Evolutionary conservation across 2,888 invertebrate species (phyloP).

Genomic region (Luffia ferchaultella): DNA sequence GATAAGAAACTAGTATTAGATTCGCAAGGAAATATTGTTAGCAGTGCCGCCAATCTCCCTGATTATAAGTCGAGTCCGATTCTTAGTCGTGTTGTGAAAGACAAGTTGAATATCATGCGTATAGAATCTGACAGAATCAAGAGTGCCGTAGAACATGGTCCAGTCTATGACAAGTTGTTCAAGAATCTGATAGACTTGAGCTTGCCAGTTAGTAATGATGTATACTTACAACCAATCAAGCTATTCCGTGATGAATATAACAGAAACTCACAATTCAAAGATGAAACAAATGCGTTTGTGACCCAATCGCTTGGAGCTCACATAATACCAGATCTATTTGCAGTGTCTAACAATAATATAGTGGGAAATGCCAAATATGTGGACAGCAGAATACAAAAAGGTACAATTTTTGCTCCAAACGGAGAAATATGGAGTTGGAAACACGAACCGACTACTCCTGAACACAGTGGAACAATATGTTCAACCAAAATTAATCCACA

Average conservation of each 20-base stretch:
- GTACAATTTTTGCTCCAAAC: slow-evolving; percentile 58
- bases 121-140: slow-evolving; percentile 66
- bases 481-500: slow-evolving; percentile 57
- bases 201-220: slow-evolving; percentile 57
- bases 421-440: slow-evolving; percentile 65
- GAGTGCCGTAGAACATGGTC: slow-evolving; percentile 67
- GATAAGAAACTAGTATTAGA: slow-evolving; percentile 58
- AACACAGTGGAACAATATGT: slow-evolving; percentile 50
- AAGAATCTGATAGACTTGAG: slow-evolving; percentile 60
- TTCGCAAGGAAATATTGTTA: slow-evolving; percentile 54
- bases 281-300: slow-evolving; percentile 60
- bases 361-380: slow-evolving; percentile 44
- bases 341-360: slow-evolving; percentile 46
- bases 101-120: slow-evolving; percentile 58
- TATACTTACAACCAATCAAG: slow-evolving; percentile 63
- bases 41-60: slow-evolving; percentile 53
- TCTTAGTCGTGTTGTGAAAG: slow-evolving; percentile 53
- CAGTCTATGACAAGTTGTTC: slow-evolving; percentile 66
- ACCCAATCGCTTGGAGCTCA: slow-evolving; percentile 53
- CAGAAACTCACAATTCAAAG: slow-evolving; percentile 59
- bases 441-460: slow-evolving; percentile 54
- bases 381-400: slow-evolving; percentile 52
- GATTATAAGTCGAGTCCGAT: slow-evolving; percentile 55
- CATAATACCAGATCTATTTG: slow-evolving; percentile 49
- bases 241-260: slow-evolving; percentile 62